These are phyloP conservation scores for human (Homo sapiens) DNA, from an alignment of 2,113 vertebrate species.

Conservation along the genomic window DNA sequence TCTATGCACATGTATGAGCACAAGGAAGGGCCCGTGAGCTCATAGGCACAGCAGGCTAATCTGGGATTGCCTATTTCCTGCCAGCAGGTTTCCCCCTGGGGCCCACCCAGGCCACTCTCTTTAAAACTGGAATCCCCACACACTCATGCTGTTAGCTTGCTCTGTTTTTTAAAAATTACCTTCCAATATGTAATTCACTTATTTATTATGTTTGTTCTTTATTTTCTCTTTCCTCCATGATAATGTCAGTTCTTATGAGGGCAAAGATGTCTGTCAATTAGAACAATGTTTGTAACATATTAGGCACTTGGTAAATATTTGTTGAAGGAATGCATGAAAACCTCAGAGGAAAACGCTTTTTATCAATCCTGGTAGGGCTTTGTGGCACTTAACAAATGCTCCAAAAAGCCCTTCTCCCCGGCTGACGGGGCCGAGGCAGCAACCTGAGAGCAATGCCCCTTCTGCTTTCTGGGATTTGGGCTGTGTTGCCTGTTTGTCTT, in stretches of 20 bases:
- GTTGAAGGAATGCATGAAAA: not conserved
- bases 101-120: not conserved
- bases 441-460: not conserved
- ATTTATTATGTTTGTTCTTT: not conserved
- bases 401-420: not conserved
- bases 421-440: not conserved
- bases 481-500: not conserved
- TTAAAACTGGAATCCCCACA: not conserved
- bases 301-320: not conserved
- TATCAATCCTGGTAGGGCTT: not conserved
- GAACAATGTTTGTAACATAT: not conserved
- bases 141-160: not conserved
- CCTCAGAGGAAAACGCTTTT: not conserved
- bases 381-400: not conserved
- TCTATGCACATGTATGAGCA: not conserved
- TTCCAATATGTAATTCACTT: not conserved
- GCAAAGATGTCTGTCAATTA: not conserved
- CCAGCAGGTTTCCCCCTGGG: not conserved
- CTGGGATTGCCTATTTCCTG: not conserved
- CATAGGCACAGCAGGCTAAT: not conserved
- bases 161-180: not conserved
- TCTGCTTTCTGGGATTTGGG: not conserved
- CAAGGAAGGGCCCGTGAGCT: not conserved
- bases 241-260: not conserved
- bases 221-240: not conserved